phyloP scores from a whole-genome alignment of 1,140 invertebrate genomes.

The Drosophila kikkawai region DNA sequence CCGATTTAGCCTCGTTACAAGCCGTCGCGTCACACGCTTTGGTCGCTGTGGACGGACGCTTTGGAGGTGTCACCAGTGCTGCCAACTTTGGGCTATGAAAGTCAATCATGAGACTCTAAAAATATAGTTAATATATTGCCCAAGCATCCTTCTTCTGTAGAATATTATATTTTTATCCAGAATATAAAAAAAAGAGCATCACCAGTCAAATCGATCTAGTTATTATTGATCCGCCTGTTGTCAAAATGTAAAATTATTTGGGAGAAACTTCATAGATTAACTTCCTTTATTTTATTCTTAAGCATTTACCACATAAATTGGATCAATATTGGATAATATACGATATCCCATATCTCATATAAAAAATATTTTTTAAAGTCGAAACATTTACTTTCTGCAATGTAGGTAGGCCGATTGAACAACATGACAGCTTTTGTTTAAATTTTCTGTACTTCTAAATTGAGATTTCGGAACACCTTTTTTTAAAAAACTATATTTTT shows the following conservation, averaged over 20 bases:
- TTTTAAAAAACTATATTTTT: not conserved
- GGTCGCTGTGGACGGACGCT: conserved; percentile 15
- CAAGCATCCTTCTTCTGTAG: not conserved
- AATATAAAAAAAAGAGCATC: not conserved
- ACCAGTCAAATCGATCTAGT: not conserved
- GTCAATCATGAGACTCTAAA: not conserved
- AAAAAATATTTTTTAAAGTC: not conserved
- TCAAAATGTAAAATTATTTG: not conserved
- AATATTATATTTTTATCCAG: not conserved
- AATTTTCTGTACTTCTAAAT: conserved; percentile 3
- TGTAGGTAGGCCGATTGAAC: conserved; percentile 6
- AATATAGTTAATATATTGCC: not conserved
- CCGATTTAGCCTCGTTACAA: conserved; percentile 80
- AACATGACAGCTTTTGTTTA: not conserved
- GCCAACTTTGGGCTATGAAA: conserved; percentile 22
- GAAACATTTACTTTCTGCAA: not conserved
- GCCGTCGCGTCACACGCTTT: conserved; percentile 20
- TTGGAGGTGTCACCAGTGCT: conserved; percentile 42
- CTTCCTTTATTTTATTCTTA: not conserved
- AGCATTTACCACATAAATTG: not conserved
- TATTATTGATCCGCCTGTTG: not conserved
- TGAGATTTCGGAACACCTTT: not conserved
- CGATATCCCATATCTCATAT: not conserved
- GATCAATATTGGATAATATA: no score
- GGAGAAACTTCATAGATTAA: not conserved